These are phyloP conservation scores for Agrilus cyanescens DNA, from an alignment of 2,888 invertebrate species.

Conservation along the genomic window DNA sequence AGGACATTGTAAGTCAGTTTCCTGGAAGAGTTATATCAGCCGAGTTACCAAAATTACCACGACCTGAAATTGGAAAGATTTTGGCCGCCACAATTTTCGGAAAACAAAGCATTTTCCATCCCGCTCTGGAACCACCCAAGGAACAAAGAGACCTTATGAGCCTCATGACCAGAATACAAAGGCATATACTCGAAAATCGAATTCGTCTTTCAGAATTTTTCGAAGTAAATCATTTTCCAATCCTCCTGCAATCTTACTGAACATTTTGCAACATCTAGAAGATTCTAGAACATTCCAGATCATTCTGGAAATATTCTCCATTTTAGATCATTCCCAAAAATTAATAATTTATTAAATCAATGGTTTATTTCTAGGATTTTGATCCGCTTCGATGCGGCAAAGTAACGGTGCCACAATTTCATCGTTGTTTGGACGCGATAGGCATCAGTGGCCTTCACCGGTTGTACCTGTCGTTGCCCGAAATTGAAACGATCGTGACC, in stretches of 20 bases:
- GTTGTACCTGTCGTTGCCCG: conserved; percentile 46
- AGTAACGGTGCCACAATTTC: conserved; percentile 58
- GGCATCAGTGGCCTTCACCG: conserved; percentile 48
- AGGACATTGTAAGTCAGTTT: conserved; percentile 44
- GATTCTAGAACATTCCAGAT: too few relatives aligned
- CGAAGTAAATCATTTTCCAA: conserved; percentile 43
- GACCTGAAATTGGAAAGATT: conserved; percentile 52
- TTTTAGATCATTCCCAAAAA: too few relatives aligned
- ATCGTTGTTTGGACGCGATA: conserved; percentile 53
- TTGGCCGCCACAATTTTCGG: conserved; percentile 40
- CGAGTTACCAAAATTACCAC: conserved; percentile 53
- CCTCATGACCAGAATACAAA: conserved; percentile 53
- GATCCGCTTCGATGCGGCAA: conserved; percentile 57
- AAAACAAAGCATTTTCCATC: conserved; percentile 45
- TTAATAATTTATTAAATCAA: too few relatives aligned
- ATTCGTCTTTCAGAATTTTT: conserved; percentile 59
- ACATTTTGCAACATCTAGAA: too few relatives aligned
- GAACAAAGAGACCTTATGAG: conserved; percentile 42
- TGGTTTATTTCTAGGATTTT: conserved; percentile 41
- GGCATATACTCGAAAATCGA: conserved; percentile 50
- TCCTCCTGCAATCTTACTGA: too few relatives aligned
- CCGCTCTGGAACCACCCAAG: conserved; percentile 40
- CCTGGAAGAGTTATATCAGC: conserved; percentile 56
- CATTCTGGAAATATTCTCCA: too few relatives aligned
- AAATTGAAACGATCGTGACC: conserved; percentile 49